Percentiles rank a stretch among this genome's conserved stretches.
phyloP scores from a whole-genome alignment of 1,140 invertebrate genomes.

The Hylaeus volcanicus region DNA sequence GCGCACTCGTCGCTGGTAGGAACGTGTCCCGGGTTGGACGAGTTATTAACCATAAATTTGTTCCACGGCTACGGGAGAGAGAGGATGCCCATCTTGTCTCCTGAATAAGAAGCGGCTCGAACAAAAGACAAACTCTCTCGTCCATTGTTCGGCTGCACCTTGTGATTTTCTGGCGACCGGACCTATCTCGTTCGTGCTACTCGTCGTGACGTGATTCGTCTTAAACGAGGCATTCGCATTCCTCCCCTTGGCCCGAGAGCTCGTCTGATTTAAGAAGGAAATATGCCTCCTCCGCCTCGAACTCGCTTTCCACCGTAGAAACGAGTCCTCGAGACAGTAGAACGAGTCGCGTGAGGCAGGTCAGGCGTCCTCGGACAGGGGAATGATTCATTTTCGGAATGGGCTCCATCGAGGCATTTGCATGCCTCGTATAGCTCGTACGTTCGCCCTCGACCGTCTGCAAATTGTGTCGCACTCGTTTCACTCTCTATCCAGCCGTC shows the following conservation, averaged over 20 bases:
- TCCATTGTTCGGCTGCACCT: constrained; percentile 40
- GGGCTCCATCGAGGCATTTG: constrained; percentile 55
- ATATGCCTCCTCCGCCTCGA: constrained; percentile 2
- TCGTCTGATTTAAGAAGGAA: constrained; percentile 54
- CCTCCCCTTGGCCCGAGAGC: constrained; percentile 33
- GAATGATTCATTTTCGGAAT: constrained; percentile 62
- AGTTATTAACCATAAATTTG: constrained; percentile 62
- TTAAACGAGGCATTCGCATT: constrained; percentile 62
- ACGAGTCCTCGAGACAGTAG: constrained; percentile 48
- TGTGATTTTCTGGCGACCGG: constrained; percentile 30
- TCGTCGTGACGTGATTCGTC: constrained; percentile 47
- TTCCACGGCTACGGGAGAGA: constrained; percentile 33
- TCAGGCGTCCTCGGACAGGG: constrained; percentile 56
- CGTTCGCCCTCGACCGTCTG: constrained; percentile 16
- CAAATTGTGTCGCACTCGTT: constrained; percentile 13
- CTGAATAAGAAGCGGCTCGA: constrained; percentile 51
- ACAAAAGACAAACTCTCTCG: constrained; percentile 27
- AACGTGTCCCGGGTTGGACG: constrained; percentile 31
- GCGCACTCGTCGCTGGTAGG: background rate
- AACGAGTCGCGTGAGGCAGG: constrained; percentile 61
- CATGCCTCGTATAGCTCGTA: constrained; percentile 47
- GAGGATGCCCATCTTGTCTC: background rate
- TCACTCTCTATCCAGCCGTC: background rate
- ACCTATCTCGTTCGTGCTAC: background rate
- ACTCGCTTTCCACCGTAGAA: constrained; percentile 12